Conservation (phyloP, 2,888 invertebrate genomes). For the Glomeris marginata region DNA sequence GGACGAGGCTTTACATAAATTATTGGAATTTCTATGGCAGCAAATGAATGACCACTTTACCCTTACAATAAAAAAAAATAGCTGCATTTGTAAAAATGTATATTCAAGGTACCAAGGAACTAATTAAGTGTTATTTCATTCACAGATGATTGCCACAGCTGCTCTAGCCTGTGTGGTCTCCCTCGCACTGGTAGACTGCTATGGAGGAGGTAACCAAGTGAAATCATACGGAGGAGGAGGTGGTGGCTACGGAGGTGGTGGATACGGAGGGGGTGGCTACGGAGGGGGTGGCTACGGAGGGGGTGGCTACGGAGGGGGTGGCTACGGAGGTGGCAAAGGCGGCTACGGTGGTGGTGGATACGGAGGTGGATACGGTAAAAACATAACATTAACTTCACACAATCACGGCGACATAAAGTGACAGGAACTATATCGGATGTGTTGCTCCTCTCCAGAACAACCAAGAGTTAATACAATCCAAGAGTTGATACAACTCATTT, state of each 20-base stretch:
- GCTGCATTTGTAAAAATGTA: no score
- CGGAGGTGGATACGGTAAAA: neutral
- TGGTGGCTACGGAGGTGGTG: neutral
- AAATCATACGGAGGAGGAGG: neutral
- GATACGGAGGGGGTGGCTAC: neutral
- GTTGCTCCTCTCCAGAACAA: no score
- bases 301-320: neutral
- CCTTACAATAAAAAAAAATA: no score
- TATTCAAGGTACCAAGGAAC: no score
- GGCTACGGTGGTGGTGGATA: neutral
- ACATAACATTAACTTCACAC: no score
- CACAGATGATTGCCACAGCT: neutral
- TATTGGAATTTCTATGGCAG: no score
- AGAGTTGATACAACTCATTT: no score
- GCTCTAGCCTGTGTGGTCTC: neutral
- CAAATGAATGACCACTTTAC: no score
- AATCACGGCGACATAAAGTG: no score
- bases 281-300: neutral
- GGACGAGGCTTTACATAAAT: no score
- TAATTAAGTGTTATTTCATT: neutral
- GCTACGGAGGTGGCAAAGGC: neutral
- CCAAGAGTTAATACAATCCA: no score
- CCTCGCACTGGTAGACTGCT: neutral
- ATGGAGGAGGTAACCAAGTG: slow-evolving; percentile 4
- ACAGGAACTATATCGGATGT: no score